Base-by-base conservation (phyloP, 2,888 invertebrate species). In the Protodeltote pygarga region DNA sequence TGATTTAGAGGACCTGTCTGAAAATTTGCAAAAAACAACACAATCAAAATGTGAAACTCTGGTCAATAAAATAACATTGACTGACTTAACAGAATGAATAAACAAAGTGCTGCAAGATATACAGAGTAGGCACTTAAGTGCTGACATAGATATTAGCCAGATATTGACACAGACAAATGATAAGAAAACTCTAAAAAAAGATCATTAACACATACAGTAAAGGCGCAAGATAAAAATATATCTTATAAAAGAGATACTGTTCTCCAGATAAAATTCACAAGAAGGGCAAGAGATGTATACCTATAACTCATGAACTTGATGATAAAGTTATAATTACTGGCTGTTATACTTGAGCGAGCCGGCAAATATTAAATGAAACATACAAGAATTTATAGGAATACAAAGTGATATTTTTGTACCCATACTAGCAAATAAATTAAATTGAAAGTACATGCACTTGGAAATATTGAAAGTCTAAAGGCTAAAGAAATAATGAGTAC, bases 131-230 rank as follows among this genome's bases (percentile, higher is more conserved):
- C 25, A 15, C 4, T 3, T 25, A n/a, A n/a, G 5, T 4, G 16
- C 25, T 23, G 28, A 41, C 31, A 31, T 42, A 41, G 41, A 52
- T 46, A 53, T 34, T 27, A 34, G 13, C 13, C 51, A 60, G 59
- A 35, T 47, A 60, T 60, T 42, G 47, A 46, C 45, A 54, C 21
- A 44, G 38, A 35, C 40, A 29, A 41, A 53, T 46, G 46, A 68
- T 65, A 63, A 65, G 42, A 46, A 44, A 37, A 34, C 35, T 48
- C 41, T 49, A 37, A 25, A 45, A 49, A 51, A 50, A 35, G n/a
- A 47, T 40, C 29, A 50, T 50, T 40, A 52, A 48, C 27, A 45
- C 34, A 52, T 47, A 42, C 40, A 47, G 24, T 33, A 5, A 42
- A 58, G 34, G 29, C 10, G 3, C n/a, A 21, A 5, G 38, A 61